These are phyloP conservation scores for Bostrychus sinensis DNA, from an alignment of 2,113 vertebrate genomes.

Conservation along the genomic window DNA sequence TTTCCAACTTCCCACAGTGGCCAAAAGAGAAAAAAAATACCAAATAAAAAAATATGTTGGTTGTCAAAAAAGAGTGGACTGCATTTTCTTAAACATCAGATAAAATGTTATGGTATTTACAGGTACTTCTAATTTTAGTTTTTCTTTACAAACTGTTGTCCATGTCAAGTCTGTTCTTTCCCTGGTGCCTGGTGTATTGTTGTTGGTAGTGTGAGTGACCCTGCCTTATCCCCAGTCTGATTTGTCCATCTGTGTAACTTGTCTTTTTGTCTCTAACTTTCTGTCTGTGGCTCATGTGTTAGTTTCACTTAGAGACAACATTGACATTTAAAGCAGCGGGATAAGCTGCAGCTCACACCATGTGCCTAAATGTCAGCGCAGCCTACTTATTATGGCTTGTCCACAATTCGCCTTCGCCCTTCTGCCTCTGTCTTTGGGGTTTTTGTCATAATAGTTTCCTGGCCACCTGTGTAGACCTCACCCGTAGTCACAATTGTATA, in stretches of 20 bases:
- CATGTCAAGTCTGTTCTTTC: not conserved
- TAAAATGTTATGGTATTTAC: too few relatives aligned
- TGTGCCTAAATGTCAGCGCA: constrained; percentile 65
- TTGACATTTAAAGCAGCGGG: constrained; percentile 68
- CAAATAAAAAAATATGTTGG: too few relatives aligned
- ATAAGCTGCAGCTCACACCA: constrained; percentile 32
- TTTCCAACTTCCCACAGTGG: too few relatives aligned
- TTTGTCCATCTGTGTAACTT: constrained; percentile 25
- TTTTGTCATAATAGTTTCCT: constrained; percentile 22
- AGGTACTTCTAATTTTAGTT: constrained; percentile 27
- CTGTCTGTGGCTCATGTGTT: constrained; percentile 35
- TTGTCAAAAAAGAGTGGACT: too few relatives aligned
- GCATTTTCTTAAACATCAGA: not conserved
- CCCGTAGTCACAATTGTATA: not conserved
- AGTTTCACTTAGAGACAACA: constrained; percentile 37
- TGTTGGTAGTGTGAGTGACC: constrained; percentile 25
- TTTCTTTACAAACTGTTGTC: not conserved
- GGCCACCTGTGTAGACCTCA: constrained; percentile 21
- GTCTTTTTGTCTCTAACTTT: constrained; percentile 5
- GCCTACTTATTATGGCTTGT: constrained; percentile 37
- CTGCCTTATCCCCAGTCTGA: constrained; percentile 22
- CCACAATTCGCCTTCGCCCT: not conserved
- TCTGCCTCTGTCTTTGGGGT: constrained; percentile 8
- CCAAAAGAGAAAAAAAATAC: too few relatives aligned
- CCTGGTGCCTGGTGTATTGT: constrained; percentile 19